Evolutionary conservation across 2,888 invertebrate species (phyloP).

Genomic region (Diachrysia chrysitis): DNA sequence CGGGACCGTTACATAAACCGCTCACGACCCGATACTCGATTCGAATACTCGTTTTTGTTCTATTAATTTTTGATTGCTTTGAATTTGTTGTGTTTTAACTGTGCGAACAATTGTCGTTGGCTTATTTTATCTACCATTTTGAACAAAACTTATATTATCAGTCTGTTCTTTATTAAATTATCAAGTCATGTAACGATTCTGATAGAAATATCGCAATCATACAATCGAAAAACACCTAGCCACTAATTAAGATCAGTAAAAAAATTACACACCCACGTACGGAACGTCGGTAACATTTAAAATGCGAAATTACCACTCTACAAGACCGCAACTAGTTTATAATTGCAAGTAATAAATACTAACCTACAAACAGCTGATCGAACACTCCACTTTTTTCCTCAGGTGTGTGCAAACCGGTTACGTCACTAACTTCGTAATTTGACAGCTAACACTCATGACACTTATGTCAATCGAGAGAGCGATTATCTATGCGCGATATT

Average conservation of each 20-base stretch:
- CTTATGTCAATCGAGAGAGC: conserved; percentile 59
- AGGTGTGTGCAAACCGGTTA: conserved; percentile 72
- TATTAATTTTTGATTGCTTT: conserved; percentile 40
- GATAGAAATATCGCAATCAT: conserved; percentile 20
- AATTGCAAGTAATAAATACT: conserved; percentile 56
- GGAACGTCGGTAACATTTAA: conserved; percentile 38
- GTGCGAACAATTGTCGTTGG: conserved; percentile 6
- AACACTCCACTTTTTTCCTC: conserved; percentile 59
- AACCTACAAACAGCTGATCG: conserved; percentile 66
- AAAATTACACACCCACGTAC: conserved; percentile 42
- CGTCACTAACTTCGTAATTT: conserved; percentile 64
- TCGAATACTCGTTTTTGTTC: conserved; percentile 49
- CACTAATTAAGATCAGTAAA: conserved; percentile 48
- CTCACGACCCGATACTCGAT: conserved; percentile 60
- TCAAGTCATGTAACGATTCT: conserved; percentile 7
- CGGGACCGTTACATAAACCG: conserved; percentile 56
- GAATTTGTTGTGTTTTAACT: conserved; percentile 12
- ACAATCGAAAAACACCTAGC: conserved; percentile 26
- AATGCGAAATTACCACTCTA: conserved; percentile 45
- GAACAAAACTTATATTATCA: background rate
- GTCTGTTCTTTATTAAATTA: background rate
- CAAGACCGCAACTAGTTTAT: conserved; percentile 50
- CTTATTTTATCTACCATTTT: background rate
- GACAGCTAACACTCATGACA: conserved; percentile 75
- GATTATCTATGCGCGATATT: conserved; percentile 40